Conservation (phyloP, 1,140 invertebrate genomes). For the Eubasilissa regina region DNA sequence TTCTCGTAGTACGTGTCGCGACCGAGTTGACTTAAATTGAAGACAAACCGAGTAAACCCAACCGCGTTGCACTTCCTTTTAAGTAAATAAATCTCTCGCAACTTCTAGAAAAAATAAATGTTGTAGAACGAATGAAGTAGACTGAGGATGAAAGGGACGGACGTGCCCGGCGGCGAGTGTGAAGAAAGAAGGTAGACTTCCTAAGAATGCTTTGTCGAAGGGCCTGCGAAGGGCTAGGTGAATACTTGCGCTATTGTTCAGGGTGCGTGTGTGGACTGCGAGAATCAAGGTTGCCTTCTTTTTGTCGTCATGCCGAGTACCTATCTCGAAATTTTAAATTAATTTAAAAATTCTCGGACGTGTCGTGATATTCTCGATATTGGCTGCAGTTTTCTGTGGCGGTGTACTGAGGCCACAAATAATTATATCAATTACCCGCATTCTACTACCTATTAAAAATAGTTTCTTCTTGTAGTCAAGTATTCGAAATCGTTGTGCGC, state of each 20-base stretch:
- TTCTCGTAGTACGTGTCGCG: not conserved
- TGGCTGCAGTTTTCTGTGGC: too few species aligned
- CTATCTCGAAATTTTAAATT: constrained; percentile 23
- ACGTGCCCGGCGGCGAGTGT: not conserved
- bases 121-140: constrained; percentile 37
- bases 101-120: constrained; percentile 41
- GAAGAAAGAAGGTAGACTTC: constrained; percentile 27
- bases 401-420: too few species aligned
- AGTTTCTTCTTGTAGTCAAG: too few species aligned
- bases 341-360: constrained; percentile 1
- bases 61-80: constrained; percentile 38
- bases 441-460: too few species aligned
- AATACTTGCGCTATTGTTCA: constrained; percentile 40
- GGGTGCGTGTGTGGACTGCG: constrained; percentile 45
- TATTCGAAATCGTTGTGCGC: too few species aligned
- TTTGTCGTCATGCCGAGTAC: constrained; percentile 6
- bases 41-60: constrained; percentile 40
- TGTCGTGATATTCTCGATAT: not conserved
- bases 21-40: constrained; percentile 38
- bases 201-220: constrained; percentile 32
- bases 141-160: constrained; percentile 43
- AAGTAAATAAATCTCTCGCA: constrained; percentile 51
- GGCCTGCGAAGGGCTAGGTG: constrained; percentile 13
- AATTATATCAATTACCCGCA: too few species aligned
- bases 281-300: constrained; percentile 34